Conservation (phyloP, 2,888 invertebrate genomes). For the Ophonus ardosiacus region DNA sequence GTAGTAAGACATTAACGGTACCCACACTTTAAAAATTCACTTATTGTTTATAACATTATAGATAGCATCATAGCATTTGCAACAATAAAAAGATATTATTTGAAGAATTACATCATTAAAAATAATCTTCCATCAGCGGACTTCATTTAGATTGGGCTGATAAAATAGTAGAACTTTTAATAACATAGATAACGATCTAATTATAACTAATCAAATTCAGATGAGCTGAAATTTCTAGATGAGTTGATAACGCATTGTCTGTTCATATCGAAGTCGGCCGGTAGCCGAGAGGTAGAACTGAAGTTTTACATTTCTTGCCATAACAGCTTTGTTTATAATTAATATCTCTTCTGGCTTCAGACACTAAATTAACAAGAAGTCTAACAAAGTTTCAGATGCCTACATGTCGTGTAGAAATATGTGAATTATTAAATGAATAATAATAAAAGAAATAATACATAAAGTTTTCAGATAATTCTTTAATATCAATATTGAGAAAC, state of each 20-base stretch:
- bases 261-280: slow-evolving; percentile 31
- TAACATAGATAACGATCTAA: slow-evolving; percentile 62
- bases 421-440: too few relatives aligned
- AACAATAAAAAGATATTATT: slow-evolving; percentile 52
- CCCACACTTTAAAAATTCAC: slow-evolving; percentile 24
- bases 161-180: slow-evolving; percentile 59
- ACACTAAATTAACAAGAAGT: not conserved
- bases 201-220: slow-evolving; percentile 62
- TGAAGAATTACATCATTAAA: slow-evolving; percentile 55
- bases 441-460: too few relatives aligned
- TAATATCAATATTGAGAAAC: too few relatives aligned
- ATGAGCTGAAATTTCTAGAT: slow-evolving; percentile 44
- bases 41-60: slow-evolving; percentile 33
- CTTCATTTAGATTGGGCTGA: slow-evolving; percentile 53
- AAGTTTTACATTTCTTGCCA: slow-evolving; percentile 20
- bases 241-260: slow-evolving; percentile 52
- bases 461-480: too few relatives aligned
- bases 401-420: too few relatives aligned
- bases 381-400: not conserved
- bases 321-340: not conserved
- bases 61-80: slow-evolving; percentile 38
- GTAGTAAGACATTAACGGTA: slow-evolving; percentile 6
- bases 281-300: slow-evolving; percentile 41
- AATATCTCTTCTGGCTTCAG: not conserved
- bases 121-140: slow-evolving; percentile 41